Evolutionary conservation across 37 sponge, comb jelly and placozoan species (phyloP).

Genomic region (Hexactinellida sp.): DNA sequence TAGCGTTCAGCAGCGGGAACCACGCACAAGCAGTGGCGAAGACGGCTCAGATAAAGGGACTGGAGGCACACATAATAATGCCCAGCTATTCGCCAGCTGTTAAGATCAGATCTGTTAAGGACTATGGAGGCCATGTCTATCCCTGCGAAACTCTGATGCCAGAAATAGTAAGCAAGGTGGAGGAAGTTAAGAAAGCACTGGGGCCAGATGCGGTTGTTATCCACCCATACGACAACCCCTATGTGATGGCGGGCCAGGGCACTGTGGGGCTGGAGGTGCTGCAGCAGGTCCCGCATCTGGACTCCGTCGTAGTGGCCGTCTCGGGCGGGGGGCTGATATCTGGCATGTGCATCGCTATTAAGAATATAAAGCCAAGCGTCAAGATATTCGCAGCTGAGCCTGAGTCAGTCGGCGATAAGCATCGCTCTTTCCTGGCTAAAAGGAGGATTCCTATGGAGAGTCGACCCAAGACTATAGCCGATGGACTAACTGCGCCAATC

Average conservation of each 20-base stretch:
- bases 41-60: slow-evolving; percentile 31
- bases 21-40: slow-evolving; percentile 61
- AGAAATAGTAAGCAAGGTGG: slow-evolving; percentile 26
- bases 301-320: slow-evolving; percentile 47
- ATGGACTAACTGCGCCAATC: slow-evolving; percentile 37
- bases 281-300: slow-evolving; percentile 54
- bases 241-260: slow-evolving; percentile 70
- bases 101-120: slow-evolving; percentile 43
- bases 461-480: slow-evolving; percentile 42
- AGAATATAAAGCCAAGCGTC: slow-evolving; percentile 42
- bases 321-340: slow-evolving; percentile 45
- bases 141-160: slow-evolving; percentile 25
- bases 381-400: slow-evolving; percentile 66
- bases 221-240: slow-evolving; percentile 31
- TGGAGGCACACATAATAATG: slow-evolving; percentile 61
- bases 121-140: slow-evolving; percentile 38
- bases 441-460: slow-evolving; percentile 20
- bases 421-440: slow-evolving; percentile 39
- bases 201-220: slow-evolving; percentile 27
- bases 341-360: slow-evolving; percentile 56
- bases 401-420: slow-evolving; percentile 40
- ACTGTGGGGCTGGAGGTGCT: slow-evolving; percentile 63
- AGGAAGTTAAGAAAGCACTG: slow-evolving; percentile 7
- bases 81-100: slow-evolving; percentile 28
- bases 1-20: slow-evolving; percentile 73